Evolutionary conservation across 2,113 vertebrate species (phyloP), one percentile per base, ranked within the genome.

Genomic region (Macaca mulatta): DNA sequence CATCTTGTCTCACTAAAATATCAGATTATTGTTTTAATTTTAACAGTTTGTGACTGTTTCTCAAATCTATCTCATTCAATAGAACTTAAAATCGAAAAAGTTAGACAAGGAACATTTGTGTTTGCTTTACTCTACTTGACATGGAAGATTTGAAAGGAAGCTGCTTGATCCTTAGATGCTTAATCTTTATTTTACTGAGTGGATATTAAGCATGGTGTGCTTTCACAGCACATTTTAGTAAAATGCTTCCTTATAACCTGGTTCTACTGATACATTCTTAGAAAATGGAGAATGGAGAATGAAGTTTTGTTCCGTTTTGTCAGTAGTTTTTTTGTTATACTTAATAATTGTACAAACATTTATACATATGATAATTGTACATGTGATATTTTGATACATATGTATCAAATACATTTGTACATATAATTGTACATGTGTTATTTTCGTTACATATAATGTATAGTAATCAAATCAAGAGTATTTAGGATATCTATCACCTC

Each of bases 1-100:
- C 83, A n/a, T 77, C 69, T 89, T 35, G 80, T 91, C 95, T 97
- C 94, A 64, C 13, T 93, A 75, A 94, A 74, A 35, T 94, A 70
- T 83, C 18, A 96, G 86, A 75, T 90, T 90, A 30, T 52, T 67
- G 23, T 88, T 94, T 96, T 30, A 89, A 32, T 78, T 89, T 97
- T 30, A 93, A 1, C 40, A 22, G 25, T 50, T 92, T 77, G 82
- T 81, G 27, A 27, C 75, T 83, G 25, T 78, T 23, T 83, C 8
- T 85, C 81, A 96, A 61, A 11, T 96, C 10, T 89, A 13, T 90
- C n/a, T 97, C 25, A 82, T 32, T 94, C 50, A n/a, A 11, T 70
- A 35, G 67, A 77, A 52, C 83, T 90, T 92, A 90, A 84, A 94
- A 35, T 88, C 50, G 69, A n/a, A 79, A 67, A 85, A 81, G 40